These are phyloP conservation scores for Dynastes hyllus DNA, from an alignment of 2,888 invertebrate genomes.

Conservation along the genomic window DNA sequence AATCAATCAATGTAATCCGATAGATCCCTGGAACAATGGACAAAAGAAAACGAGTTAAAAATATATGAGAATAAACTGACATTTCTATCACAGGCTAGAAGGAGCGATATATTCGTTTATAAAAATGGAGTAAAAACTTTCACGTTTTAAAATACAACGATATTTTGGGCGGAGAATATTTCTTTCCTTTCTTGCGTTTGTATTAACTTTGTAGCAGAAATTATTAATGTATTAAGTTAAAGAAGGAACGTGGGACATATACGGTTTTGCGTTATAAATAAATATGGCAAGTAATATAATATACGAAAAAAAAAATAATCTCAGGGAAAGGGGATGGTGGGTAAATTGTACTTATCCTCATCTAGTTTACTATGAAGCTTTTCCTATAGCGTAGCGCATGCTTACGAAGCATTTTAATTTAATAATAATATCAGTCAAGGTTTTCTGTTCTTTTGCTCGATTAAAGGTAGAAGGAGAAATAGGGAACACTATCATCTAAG, in stretches of 20 bases:
- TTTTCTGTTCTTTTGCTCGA: constrained; percentile 61
- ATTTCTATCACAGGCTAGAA: constrained; percentile 70
- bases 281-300: constrained; percentile 65
- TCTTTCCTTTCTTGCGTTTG: constrained; percentile 33
- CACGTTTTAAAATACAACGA: constrained; percentile 44
- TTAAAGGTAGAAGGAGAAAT: constrained; percentile 56
- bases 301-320: constrained; percentile 29
- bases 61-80: constrained; percentile 50
- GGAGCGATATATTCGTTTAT: constrained; percentile 63
- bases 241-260: constrained; percentile 23
- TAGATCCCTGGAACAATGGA: constrained; percentile 34
- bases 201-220: constrained; percentile 43
- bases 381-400: constrained; percentile 54
- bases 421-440: constrained; percentile 65
- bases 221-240: constrained; percentile 37
- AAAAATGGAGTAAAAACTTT: constrained; percentile 53
- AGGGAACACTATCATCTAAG: constrained; percentile 51
- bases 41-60: constrained; percentile 53
- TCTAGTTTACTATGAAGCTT: constrained; percentile 57
- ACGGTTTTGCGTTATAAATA: constrained; percentile 53
- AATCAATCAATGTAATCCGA: constrained; percentile 59
- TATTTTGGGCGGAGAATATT: constrained; percentile 50
- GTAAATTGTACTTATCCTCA: constrained; percentile 65
- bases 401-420: constrained; percentile 53
- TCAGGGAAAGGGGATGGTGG: constrained; percentile 46